phyloP scores from a whole-genome alignment of 2,888 invertebrate genomes.

The Chelonus formosanus region DNA sequence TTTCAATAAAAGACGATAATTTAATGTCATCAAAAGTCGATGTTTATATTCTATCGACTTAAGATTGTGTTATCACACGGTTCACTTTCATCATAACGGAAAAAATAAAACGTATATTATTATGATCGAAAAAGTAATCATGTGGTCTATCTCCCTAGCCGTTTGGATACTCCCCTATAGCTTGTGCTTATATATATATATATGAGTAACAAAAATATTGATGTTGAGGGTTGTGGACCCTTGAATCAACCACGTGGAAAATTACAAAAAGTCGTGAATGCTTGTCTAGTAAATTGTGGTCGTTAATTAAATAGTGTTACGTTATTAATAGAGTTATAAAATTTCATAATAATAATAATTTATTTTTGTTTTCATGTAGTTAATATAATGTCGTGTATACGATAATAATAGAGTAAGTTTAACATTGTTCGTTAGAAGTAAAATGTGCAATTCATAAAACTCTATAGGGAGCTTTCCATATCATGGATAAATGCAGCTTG shows the following conservation, averaged over 20 bases:
- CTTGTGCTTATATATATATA: not conserved
- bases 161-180: not conserved
- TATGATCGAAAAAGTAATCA: not conserved
- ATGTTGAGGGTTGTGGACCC: not conserved
- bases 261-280: not conserved
- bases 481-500: too few relatives aligned
- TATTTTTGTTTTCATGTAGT: too few relatives aligned
- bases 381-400: too few relatives aligned
- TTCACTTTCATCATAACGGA: not conserved
- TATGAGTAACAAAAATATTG: slow-evolving; percentile 7
- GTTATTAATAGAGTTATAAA: not conserved
- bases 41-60: too few relatives aligned
- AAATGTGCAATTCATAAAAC: too few relatives aligned
- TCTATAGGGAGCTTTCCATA: too few relatives aligned
- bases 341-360: not conserved
- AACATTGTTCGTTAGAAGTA: too few relatives aligned
- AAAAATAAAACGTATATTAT: not conserved
- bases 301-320: slow-evolving; percentile 1
- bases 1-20: too few relatives aligned
- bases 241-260: slow-evolving; percentile 6
- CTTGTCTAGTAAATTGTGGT: not conserved
- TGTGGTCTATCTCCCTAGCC: not conserved
- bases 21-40: too few relatives aligned
- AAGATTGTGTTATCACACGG: not conserved
- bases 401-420: too few relatives aligned